phyloP scores from a whole-genome alignment of 2,113 vertebrate species.

The Strix aluco region DNA sequence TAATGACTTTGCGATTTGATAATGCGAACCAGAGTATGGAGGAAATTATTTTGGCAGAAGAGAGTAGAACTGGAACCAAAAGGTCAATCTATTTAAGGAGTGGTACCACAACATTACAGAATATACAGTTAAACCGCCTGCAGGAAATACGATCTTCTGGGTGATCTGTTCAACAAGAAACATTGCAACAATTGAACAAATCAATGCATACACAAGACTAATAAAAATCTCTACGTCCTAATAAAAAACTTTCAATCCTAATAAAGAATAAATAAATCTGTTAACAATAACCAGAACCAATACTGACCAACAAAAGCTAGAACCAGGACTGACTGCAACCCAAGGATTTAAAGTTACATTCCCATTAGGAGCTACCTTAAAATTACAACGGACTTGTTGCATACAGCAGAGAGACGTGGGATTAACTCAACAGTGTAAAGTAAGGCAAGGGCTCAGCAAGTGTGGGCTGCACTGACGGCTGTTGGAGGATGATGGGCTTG shows the following conservation, averaged over 20 bases:
- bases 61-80: not conserved
- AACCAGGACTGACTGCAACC: not conserved
- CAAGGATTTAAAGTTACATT: not conserved
- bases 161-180: not conserved
- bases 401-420: not conserved
- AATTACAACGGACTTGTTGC: not conserved
- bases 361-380: not conserved
- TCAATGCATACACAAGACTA: not conserved
- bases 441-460: not conserved
- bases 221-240: not conserved
- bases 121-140: not conserved
- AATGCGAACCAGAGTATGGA: conserved; percentile 14
- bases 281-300: not conserved
- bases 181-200: not conserved
- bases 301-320: not conserved
- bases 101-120: not conserved
- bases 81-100: conserved; percentile 38
- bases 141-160: not conserved
- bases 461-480: not conserved
- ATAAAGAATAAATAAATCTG: not conserved
- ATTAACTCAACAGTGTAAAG: accelerated
- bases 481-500: not conserved
- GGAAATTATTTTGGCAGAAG: conserved; percentile 31
- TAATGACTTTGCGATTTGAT: not conserved
- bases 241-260: conserved; percentile 17